phyloP scores from a whole-genome alignment of 2,797 vertebrate species.

The Hypotaenidia philippensis region DNA sequence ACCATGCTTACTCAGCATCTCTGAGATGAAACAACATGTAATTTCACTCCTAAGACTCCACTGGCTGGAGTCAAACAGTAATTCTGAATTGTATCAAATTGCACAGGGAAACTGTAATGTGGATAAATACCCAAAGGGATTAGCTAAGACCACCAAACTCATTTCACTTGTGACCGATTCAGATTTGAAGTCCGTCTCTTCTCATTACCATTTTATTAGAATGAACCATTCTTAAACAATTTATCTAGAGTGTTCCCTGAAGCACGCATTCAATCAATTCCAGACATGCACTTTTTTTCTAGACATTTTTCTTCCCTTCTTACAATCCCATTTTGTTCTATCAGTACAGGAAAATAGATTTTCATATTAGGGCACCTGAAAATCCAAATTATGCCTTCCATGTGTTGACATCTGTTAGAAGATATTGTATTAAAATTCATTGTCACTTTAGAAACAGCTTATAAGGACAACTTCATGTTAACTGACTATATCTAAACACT shows the following conservation, averaged over 20 bases:
- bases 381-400: neutral
- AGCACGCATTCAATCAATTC: slow-evolving; percentile 40
- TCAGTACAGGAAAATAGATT: neutral
- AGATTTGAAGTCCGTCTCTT: slow-evolving; percentile 68
- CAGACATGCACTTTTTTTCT: slow-evolving; percentile 22
- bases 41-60: slow-evolving; percentile 59
- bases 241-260: slow-evolving; percentile 53
- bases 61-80: slow-evolving; percentile 46
- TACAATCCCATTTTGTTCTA: slow-evolving; percentile 5
- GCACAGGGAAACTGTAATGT: neutral
- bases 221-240: slow-evolving; percentile 75
- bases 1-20: neutral
- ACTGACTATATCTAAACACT: neutral
- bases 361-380: slow-evolving; percentile 5
- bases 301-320: neutral
- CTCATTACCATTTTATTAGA: slow-evolving; percentile 76
- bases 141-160: slow-evolving; percentile 66
- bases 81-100: slow-evolving; percentile 49
- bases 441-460: neutral
- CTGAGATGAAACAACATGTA: slow-evolving; percentile 21
- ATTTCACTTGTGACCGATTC: slow-evolving; percentile 74
- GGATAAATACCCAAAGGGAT: slow-evolving; percentile 56
- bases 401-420: neutral
- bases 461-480: neutral
- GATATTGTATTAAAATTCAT: neutral